phyloP scores from a whole-genome alignment of 2,113 vertebrate species.

The Rissa tridactyla region DNA sequence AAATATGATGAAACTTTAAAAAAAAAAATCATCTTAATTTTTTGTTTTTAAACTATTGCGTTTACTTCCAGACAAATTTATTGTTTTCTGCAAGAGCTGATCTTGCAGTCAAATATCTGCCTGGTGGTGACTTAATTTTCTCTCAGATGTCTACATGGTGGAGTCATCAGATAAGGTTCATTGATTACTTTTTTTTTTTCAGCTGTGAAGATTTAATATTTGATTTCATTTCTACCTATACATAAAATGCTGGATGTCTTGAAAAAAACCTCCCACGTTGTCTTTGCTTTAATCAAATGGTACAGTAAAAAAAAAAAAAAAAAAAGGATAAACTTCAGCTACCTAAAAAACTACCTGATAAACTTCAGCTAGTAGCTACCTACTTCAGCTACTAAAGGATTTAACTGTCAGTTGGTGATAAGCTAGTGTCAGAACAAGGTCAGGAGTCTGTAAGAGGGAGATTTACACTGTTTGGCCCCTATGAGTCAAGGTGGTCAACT shows the following conservation, averaged over 20 bases:
- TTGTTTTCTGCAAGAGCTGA: not conserved
- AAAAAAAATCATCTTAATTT: not conserved
- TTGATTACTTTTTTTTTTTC: not conserved
- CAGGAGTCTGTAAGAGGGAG: not conserved
- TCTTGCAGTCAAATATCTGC: not conserved
- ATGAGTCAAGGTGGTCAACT: not conserved
- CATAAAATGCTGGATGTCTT: not conserved
- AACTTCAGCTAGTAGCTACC: not conserved
- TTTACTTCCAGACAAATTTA: not conserved
- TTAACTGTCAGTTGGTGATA: not conserved
- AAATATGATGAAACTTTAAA: not conserved
- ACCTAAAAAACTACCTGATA: not conserved
- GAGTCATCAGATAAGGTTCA: not conserved
- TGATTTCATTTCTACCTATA: not conserved
- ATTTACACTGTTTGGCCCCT: not conserved
- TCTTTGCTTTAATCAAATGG: not conserved
- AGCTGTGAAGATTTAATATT: not conserved
- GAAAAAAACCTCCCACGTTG: not conserved
- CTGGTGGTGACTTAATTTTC: not conserved
- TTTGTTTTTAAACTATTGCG: not conserved
- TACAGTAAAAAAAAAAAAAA: not conserved
- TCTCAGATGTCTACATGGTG: not conserved
- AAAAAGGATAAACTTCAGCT: not conserved
- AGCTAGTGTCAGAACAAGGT: not conserved
- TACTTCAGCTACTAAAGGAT: not conserved